Base-by-base conservation (phyloP, 2,113 vertebrate genomes). In the Nettapus auritus region DNA sequence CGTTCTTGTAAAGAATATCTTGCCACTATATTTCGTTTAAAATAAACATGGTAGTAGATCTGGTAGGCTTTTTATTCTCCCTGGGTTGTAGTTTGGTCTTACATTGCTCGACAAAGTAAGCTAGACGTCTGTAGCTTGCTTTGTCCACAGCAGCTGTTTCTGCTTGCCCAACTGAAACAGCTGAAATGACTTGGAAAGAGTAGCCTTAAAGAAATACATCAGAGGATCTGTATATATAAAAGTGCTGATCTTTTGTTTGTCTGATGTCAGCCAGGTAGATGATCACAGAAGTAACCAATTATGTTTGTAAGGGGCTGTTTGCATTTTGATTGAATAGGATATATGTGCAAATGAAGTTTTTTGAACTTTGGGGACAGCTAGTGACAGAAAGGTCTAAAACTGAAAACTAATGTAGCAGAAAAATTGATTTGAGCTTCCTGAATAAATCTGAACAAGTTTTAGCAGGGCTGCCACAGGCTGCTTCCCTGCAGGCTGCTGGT, bases 21-120 rank as follows among this genome's bases (percentile, higher is more conserved):
- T 22, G 13, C 1, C 3, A 2, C 28, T 38, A 11, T 0, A 3
- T n/a, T 38, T 38, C 20, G 50, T 29, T 28, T 19, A 25, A 56
- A 64, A 11, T 3, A 38, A 48, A 7, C 14, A 14, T 4, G 29
- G 34, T 3, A 2, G 0, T 4, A 7, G 18, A 1, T 13, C 3
- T 9, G 8, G 7, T 9, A 11, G 10, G 3, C 4, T 2, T 60
- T 17, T 19, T 33, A 8, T 42, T 38, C 2, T 73, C 2, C 21
- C 3, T 0, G 1, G 13, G 5, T 6, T 23, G 4, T 5, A 26
- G 8, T 31, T 19, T 28, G 22, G 17, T 18, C 7, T 33, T 42
- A 21, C 6, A 33, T 11, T 48, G 34, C 50, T 23, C 8, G 63
- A 12, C 11, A 3, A 14, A 59, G 20, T 5, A 42, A 48, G 34